Evolutionary conservation across 2,113 vertebrate species (phyloP).

Genomic region (Pomatorhinus ruficollis): DNA sequence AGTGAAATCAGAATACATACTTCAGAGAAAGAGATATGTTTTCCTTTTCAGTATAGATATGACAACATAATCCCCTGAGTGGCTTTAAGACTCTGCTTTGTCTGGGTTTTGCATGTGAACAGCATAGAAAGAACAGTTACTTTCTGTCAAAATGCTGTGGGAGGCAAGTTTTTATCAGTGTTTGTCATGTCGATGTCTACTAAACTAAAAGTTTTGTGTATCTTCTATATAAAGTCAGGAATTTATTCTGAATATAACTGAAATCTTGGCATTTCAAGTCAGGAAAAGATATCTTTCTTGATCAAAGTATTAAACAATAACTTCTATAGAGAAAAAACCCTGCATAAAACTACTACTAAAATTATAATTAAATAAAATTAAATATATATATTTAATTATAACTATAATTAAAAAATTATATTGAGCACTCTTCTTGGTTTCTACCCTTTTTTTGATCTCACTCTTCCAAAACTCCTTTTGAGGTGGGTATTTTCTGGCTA

Average conservation of each 20-base stretch:
- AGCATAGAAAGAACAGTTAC: not conserved
- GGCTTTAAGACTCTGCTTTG: not conserved
- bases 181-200: not conserved
- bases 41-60: not conserved
- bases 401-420: not conserved
- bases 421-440: not conserved
- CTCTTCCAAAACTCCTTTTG: not conserved
- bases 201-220: not conserved
- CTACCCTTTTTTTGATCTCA: not conserved
- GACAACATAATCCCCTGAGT: not conserved
- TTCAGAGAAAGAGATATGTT: not conserved
- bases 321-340: rapidly evolving
- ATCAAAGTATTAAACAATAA: not conserved
- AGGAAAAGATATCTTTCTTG: not conserved
- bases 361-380: not conserved
- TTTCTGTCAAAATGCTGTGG: not conserved
- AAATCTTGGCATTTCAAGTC: not conserved
- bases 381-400: too few relatives aligned
- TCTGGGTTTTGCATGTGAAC: not conserved
- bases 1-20: not conserved
- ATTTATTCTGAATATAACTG: not conserved
- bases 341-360: not conserved
- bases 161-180: not conserved
- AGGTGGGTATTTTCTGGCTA: not conserved
- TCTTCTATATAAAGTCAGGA: not conserved